Evolutionary conservation across 2,888 invertebrate genomes (phyloP), one percentile per base, ranked within the genome.

Genomic region (Eucera pruinosa): DNA sequence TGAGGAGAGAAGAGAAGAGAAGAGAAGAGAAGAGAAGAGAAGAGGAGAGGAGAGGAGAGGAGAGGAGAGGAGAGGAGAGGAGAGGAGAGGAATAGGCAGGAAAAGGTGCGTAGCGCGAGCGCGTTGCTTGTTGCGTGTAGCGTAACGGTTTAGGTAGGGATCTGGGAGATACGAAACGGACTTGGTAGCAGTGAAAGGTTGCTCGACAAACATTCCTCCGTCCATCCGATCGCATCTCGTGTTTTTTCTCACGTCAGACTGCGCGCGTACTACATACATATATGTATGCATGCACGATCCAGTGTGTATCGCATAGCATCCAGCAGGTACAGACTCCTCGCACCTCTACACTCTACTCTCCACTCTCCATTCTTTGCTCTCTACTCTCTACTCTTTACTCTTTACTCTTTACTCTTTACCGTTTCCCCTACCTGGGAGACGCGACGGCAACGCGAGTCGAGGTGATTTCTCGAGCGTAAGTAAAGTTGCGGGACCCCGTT

Each of bases 401-500:
- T n/a, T n/a, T n/a, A n/a, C n/a, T n/a, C 50, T 11, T 33, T 18
- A 18, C 18, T 36, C 13, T 57, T 57, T 60, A 57, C 68, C 36
- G 41, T 45, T 54, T 50, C 75, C 47, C 58, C 70, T 77, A 47
- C 58, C 41, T 52, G 55, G 45, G 50, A 36, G 13, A 48, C 33
- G 25, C 39, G 23, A n/a, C 3, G 15, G 54, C 36, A 9, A 9
- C 27, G 33, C 36, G 41, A 15, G 58, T 58, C 30, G 52, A 43
- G 36, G 66, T 61, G 60, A 65, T 74, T 78, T 74, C 58, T 52
- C 58, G 55, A 68, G 54, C 78, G 47, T 68, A 69, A 45, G 48
- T 57, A 66, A 52, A 66, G 20, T 11, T 55, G 70, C 69, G 54
- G 54, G 75, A 68, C 72, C 78, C 83, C 85, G 85, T 85, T 85